These are phyloP conservation scores for Neotoma lepida DNA, from an alignment of 2,113 vertebrate species.

Conservation along the genomic window DNA sequence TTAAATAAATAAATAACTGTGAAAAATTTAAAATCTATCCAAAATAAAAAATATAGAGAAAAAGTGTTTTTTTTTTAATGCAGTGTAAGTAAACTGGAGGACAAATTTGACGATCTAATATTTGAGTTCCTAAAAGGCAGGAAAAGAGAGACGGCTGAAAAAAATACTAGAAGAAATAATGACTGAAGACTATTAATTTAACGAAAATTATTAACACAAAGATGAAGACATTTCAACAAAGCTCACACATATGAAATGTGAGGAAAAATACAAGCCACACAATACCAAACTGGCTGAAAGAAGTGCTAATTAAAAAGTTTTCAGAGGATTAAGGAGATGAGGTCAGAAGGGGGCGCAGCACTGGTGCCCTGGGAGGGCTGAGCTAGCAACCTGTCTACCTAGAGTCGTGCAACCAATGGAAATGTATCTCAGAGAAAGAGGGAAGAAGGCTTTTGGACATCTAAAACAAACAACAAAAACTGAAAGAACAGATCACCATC, in stretches of 20 bases:
- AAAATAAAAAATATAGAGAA: not conserved
- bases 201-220: conserved; percentile 14
- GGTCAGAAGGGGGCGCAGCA: too few relatives aligned
- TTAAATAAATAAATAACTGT: not conserved
- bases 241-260: not conserved
- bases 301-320: not conserved
- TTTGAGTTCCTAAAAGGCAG: not conserved
- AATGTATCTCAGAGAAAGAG: not conserved
- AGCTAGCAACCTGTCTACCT: not conserved
- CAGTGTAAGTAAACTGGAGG: not conserved
- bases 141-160: not conserved
- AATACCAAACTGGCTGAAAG: not conserved
- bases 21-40: not conserved
- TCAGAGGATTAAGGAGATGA: not conserved
- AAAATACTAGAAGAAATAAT: conserved; percentile 43
- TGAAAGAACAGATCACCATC: conserved; percentile 18
- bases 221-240: conserved; percentile 29
- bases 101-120: conserved; percentile 6
- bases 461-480: not conserved
- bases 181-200: conserved; percentile 30
- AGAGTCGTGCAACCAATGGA: not conserved
- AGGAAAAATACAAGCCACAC: not conserved
- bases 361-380: not conserved
- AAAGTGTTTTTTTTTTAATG: not conserved
- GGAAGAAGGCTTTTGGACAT: not conserved